phyloP scores from a whole-genome alignment of 2,113 vertebrate species.

The Marmota flaviventris region DNA sequence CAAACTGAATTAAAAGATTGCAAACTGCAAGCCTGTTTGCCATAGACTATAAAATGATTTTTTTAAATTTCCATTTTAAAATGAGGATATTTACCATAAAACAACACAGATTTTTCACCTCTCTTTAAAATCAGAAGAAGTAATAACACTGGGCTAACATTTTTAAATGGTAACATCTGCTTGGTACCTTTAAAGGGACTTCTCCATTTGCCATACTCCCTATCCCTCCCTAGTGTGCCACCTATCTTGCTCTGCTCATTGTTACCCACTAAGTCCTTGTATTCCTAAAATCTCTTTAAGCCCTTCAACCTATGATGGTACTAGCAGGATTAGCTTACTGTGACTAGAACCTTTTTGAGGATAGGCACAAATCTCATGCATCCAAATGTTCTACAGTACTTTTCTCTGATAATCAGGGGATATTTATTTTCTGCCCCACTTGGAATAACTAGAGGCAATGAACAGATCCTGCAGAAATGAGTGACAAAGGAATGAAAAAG shows the following conservation, averaged over 20 bases:
- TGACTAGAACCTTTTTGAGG: not conserved
- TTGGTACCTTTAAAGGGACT: not conserved
- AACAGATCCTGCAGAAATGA: not conserved
- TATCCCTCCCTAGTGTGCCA: not conserved
- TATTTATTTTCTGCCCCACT: not conserved
- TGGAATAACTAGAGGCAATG: not conserved
- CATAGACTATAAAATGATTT: not conserved
- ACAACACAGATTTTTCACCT: not conserved
- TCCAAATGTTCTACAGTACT: not conserved
- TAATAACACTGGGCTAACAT: not conserved
- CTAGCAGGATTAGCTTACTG: not conserved
- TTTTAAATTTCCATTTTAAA: constrained; percentile 18
- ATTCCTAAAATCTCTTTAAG: not conserved
- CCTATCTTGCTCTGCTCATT: not conserved
- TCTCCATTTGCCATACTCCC: not conserved
- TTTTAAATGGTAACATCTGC: not conserved
- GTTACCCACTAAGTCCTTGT: not conserved
- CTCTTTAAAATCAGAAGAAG: constrained; percentile 27
- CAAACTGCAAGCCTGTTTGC: not conserved
- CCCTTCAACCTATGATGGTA: not conserved
- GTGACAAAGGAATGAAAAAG: not conserved
- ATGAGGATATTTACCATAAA: not conserved
- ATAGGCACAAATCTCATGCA: not conserved
- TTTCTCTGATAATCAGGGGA: not conserved
- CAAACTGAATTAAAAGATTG: not conserved